Conservation (phyloP, 1,140 invertebrate genomes). For the Oreohelix idahoensis region DNA sequence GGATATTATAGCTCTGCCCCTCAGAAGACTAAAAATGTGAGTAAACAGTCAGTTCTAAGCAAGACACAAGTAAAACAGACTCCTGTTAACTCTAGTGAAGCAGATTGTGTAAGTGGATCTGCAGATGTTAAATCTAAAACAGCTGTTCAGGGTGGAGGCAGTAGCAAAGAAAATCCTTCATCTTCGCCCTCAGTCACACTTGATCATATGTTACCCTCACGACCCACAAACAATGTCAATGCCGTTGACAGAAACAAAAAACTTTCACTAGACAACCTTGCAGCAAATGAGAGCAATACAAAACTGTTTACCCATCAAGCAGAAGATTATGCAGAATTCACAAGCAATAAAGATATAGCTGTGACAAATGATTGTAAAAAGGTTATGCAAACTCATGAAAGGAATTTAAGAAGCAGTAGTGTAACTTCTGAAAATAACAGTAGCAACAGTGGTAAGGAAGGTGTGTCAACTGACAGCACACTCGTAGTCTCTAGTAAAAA, state of each 20-base stretch:
- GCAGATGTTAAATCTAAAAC: background rate
- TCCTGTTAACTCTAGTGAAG: background rate
- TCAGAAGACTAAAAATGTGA: background rate
- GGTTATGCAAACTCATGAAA: background rate
- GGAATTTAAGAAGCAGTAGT: background rate
- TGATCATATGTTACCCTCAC: background rate
- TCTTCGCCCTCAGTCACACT: background rate
- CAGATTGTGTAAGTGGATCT: background rate
- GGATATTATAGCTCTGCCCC: background rate
- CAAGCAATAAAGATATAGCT: conserved; percentile 11
- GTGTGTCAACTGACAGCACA: background rate
- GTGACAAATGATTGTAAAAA: background rate
- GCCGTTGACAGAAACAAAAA: background rate
- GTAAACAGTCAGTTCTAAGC: background rate
- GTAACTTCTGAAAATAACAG: too few relatives aligned
- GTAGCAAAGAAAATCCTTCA: background rate
- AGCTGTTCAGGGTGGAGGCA: background rate
- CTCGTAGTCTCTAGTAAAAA: background rate
- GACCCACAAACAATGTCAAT: background rate
- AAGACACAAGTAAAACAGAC: background rate
- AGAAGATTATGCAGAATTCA: conserved; percentile 1
- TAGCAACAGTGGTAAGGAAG: background rate
- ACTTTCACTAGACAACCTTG: background rate
- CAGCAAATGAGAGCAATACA: background rate
- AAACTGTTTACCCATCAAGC: background rate